Percentiles rank a stretch among this genome's conserved stretches.
phyloP scores from a whole-genome alignment of 2,797 vertebrate genomes.

The Chelon labrosus region DNA sequence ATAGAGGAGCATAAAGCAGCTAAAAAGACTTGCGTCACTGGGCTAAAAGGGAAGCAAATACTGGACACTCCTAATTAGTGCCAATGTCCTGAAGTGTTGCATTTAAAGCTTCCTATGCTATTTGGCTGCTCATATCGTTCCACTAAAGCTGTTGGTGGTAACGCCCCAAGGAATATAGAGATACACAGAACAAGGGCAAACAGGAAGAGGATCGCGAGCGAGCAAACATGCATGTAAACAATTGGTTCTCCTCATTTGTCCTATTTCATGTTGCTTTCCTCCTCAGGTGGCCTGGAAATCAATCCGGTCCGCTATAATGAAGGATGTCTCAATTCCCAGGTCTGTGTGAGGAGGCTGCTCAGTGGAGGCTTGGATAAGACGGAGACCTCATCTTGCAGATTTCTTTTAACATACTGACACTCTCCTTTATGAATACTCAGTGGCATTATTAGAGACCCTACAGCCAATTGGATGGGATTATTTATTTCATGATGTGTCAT shows the following conservation, averaged over 20 bases:
- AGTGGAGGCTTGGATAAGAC: not conserved
- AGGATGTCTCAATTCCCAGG: constrained; percentile 35
- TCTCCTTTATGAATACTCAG: not conserved
- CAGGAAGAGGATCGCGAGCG: not conserved
- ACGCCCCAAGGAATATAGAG: constrained; percentile 20
- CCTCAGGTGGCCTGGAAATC: constrained; percentile 38
- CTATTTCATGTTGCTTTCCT: constrained; percentile 35
- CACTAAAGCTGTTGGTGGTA: constrained; percentile 9
- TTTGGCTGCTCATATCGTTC: not conserved
- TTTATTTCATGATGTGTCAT: too few species aligned
- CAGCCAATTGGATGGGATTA: not conserved
- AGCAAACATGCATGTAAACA: constrained; percentile 24
- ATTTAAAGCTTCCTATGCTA: not conserved
- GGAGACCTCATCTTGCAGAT: not conserved
- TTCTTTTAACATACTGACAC: not conserved
- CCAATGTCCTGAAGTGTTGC: not conserved
- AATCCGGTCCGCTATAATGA: constrained; percentile 20
- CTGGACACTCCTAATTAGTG: too few species aligned
- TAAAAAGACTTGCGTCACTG: not conserved
- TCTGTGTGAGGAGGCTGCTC: constrained; percentile 3
- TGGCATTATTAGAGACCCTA: not conserved
- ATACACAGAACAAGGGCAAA: not conserved
- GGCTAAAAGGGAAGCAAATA: not conserved
- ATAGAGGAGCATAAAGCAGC: not conserved
- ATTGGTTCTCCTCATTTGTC: constrained; percentile 28